These are phyloP conservation scores for Tenthredo livida DNA, from an alignment of 2,888 invertebrate genomes.

Conservation along the genomic window DNA sequence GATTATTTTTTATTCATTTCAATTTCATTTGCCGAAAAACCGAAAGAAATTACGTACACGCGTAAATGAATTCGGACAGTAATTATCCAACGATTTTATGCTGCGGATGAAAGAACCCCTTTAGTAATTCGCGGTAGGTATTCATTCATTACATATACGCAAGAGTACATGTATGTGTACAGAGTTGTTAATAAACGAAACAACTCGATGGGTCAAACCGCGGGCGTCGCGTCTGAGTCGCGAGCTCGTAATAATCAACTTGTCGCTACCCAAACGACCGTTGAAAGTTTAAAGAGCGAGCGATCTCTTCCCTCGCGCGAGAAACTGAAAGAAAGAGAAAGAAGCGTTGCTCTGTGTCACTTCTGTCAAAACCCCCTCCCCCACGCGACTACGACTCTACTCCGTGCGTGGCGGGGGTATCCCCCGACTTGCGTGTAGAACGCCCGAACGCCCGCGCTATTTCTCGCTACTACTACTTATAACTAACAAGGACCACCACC, in stretches of 20 bases:
- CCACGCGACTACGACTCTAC: background rate
- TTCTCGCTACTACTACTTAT: slow-evolving; percentile 2
- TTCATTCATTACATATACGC: background rate
- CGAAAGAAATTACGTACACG: too few relatives aligned
- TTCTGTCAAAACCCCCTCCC: slow-evolving; percentile 12
- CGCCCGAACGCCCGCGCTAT: background rate
- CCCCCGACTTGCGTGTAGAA: background rate
- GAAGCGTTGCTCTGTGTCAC: background rate
- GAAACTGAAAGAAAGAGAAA: background rate
- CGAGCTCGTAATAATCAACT: slow-evolving; percentile 34
- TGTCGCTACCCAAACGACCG: slow-evolving; percentile 51
- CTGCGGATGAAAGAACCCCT: background rate
- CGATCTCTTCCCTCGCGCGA: background rate
- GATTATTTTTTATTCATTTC: too few relatives aligned
- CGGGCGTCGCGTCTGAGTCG: slow-evolving; percentile 1
- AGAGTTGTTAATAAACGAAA: slow-evolving; percentile 9
- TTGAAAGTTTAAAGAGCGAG: slow-evolving; percentile 49
- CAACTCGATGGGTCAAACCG: background rate
- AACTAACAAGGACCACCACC: background rate
- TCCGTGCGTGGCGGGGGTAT: slow-evolving; percentile 8
- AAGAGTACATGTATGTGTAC: background rate
- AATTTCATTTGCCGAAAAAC: too few relatives aligned
- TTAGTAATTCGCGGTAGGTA: slow-evolving; percentile 4
- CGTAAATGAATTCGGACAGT: too few relatives aligned
- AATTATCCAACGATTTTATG: background rate